Evolutionary conservation across 2,113 vertebrate species (phyloP).

Genomic region (Cisticola juncidis): DNA sequence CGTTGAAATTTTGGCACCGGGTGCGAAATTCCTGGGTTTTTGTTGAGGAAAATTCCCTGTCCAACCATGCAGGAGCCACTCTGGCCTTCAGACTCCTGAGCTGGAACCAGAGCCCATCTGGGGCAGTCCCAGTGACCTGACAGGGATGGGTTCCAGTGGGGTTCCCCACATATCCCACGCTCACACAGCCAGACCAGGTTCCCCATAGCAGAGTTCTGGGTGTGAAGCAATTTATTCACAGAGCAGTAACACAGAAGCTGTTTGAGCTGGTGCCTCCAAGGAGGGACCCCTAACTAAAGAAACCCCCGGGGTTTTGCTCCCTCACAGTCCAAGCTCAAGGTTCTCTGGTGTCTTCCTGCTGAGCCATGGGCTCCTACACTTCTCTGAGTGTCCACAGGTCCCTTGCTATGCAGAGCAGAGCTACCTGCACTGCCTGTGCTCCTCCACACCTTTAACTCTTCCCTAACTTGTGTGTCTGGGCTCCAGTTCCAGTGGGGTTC

Average conservation of each 20-base stretch:
- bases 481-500: fast-evolving
- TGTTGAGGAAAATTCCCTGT: not conserved
- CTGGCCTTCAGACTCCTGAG: not conserved
- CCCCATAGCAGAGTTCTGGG: too few relatives aligned
- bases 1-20: not conserved
- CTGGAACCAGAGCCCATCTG: not conserved
- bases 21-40: not conserved
- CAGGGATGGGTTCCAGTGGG: not conserved
- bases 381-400: not conserved
- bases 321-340: not conserved
- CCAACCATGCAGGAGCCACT: fast-evolving
- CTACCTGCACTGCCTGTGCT: not conserved
- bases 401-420: not conserved
- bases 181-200: not conserved
- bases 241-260: fast-evolving
- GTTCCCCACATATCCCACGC: too few relatives aligned
- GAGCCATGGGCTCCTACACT: not conserved
- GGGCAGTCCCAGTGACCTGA: fast-evolving
- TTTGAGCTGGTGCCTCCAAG: fast-evolving
- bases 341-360: not conserved
- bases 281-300: not conserved
- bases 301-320: fast-evolving
- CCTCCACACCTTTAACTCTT: not conserved
- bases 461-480: not conserved
- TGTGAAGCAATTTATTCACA: not conserved